phyloP scores from a whole-genome alignment of 2,113 vertebrate genomes.

The Willisornis vidua region DNA sequence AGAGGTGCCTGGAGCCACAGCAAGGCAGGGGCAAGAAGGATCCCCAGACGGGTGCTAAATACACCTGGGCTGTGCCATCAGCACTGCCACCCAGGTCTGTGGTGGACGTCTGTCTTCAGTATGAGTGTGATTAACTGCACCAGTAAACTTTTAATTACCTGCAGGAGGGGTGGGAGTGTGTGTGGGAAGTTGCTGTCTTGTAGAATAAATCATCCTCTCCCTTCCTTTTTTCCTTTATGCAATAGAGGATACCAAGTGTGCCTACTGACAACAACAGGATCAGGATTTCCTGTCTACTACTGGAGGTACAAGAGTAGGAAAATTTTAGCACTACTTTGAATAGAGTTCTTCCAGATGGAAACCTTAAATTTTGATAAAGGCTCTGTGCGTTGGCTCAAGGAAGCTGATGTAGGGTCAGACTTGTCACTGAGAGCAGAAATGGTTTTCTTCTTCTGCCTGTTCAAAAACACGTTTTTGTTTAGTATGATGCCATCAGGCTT shows the following conservation, averaged over 20 bases:
- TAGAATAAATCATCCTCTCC: not conserved
- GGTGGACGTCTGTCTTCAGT: not conserved
- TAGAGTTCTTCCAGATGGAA: not conserved
- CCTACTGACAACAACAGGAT: not conserved
- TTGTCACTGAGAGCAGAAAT: not conserved
- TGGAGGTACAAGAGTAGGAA: not conserved
- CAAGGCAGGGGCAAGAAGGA: not conserved
- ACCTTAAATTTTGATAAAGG: not conserved
- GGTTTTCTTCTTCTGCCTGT: not conserved
- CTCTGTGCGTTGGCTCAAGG: not conserved
- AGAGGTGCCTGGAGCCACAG: not conserved
- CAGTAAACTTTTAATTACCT: constrained; percentile 28
- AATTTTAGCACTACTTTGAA: not conserved
- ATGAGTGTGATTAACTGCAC: not conserved
- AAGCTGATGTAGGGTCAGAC: not conserved
- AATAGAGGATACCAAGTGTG: not conserved
- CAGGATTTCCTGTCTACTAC: not conserved
- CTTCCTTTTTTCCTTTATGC: not conserved
- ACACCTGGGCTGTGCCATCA: not conserved
- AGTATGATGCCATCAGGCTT: not conserved
- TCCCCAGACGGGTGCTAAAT: not conserved
- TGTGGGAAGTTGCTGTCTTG: not conserved
- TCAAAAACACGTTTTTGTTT: not conserved
- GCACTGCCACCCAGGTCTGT: not conserved
- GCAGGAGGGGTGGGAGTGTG: not conserved